These are phyloP conservation scores for Amiota communis DNA, from an alignment of 2,888 invertebrate species.

Conservation along the genomic window DNA sequence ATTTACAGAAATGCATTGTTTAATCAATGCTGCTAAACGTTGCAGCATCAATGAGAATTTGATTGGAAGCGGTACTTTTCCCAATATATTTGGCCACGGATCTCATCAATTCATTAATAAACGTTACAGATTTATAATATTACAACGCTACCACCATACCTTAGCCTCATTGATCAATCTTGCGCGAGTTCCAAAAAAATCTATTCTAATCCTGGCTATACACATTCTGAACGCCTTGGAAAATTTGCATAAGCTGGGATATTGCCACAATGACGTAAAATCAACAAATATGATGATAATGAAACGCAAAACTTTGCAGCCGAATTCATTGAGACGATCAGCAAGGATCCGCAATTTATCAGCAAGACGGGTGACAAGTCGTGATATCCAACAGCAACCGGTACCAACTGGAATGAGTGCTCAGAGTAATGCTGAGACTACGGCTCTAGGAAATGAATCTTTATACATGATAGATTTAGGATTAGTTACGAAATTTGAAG, in stretches of 20 bases:
- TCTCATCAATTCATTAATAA: too few relatives aligned
- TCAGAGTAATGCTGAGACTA: slow-evolving; percentile 29
- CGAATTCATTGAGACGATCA: slow-evolving; percentile 42
- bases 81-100: slow-evolving; percentile 76
- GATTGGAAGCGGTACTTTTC: slow-evolving; percentile 31
- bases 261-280: slow-evolving; percentile 98
- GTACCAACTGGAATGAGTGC: too few relatives aligned
- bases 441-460: slow-evolving; percentile 73
- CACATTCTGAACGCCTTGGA: slow-evolving; percentile 92
- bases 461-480: slow-evolving; percentile 94
- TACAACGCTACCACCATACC: slow-evolving; percentile 91
- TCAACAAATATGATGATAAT: slow-evolving; percentile 94
- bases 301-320: slow-evolving; percentile 72
- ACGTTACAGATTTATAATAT: slow-evolving; percentile 94
- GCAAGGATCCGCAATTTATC: background rate
- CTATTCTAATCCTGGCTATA: slow-evolving; percentile 84
- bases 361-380: too few relatives aligned
- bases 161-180: slow-evolving; percentile 85
- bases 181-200: slow-evolving; percentile 82
- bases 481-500: slow-evolving; percentile 88
- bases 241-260: slow-evolving; percentile 93
- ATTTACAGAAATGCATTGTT: slow-evolving; percentile 97
- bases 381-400: too few relatives aligned
- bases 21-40: slow-evolving; percentile 87
- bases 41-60: slow-evolving; percentile 66